Conservation (phyloP, 2,113 vertebrate species). For the western clawed frog (Xenopus tropicalis) region UCB_Xtro_10.0 CM004444.2:110499001-110499500, state of each 20-base stretch:
- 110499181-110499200: constrained; percentile 18
- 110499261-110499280: constrained; percentile 51
- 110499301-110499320: constrained; percentile 37
- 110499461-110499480: too few species aligned
- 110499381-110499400: constrained; percentile 95
- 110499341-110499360: background rate
- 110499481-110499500: too few species aligned
- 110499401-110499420: constrained; percentile 92
- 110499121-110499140: constrained; percentile 74
- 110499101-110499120: constrained; percentile 40
- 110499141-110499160: constrained; percentile 48
- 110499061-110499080: constrained; percentile 44
- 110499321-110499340: background rate
- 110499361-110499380: constrained; percentile 77
- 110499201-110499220: background rate
- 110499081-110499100: constrained; percentile 39
- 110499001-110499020: constrained; percentile 40
- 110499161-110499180: constrained; percentile 50
- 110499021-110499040: constrained; percentile 34
- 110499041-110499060: constrained; percentile 48
- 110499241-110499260: constrained; percentile 33
- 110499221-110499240: constrained; percentile 3
- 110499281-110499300: constrained; percentile 40
- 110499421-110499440: constrained; percentile 83
- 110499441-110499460: background rate